Evolutionary conservation across 2,113 vertebrate genomes (phyloP).

Genomic region (Ochotona princeps): DNA sequence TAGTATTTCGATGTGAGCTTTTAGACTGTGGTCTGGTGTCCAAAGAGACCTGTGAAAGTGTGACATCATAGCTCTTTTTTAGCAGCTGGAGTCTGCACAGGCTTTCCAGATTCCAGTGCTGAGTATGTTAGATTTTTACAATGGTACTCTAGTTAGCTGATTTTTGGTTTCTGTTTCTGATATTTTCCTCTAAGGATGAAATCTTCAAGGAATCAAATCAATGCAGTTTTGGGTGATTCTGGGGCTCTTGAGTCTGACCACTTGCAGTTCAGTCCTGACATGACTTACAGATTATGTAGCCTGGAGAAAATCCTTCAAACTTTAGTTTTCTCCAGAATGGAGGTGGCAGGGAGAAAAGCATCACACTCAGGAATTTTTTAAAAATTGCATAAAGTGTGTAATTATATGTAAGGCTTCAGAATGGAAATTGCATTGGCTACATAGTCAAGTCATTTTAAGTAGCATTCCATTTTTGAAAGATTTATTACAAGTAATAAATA

Average conservation of each 20-base stretch:
- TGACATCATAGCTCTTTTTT: background rate
- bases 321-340: background rate
- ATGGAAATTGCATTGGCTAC: background rate
- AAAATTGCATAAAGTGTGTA: background rate
- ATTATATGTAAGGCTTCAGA: background rate
- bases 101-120: background rate
- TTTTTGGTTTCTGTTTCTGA: background rate
- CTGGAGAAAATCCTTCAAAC: background rate
- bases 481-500: background rate
- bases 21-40: background rate
- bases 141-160: background rate
- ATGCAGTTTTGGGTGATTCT: background rate
- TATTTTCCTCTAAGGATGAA: background rate
- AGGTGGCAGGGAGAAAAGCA: background rate
- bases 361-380: background rate
- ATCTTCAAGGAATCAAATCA: background rate
- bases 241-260: background rate
- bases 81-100: background rate
- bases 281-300: background rate
- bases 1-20: background rate
- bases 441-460: background rate
- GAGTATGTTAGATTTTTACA: background rate
- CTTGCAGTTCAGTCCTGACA: background rate
- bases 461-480: background rate
- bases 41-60: background rate